These are phyloP conservation scores for Euzophera pinguis DNA, from an alignment of 2,888 invertebrate genomes.

Conservation along the genomic window DNA sequence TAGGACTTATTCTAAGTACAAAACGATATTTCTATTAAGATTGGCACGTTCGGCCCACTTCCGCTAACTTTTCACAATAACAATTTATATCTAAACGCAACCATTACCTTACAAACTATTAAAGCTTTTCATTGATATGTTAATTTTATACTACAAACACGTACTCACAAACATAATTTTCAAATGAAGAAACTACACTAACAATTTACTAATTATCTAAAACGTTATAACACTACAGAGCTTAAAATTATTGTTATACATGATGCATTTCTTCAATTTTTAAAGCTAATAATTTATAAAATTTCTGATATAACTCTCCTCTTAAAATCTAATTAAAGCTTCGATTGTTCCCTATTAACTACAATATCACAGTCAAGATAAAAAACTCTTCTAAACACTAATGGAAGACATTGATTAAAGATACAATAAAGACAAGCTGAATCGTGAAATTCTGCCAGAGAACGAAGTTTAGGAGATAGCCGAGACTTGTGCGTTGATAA, in stretches of 20 bases:
- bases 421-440: conserved; percentile 24
- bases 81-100: conserved; percentile 26
- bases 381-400: conserved; percentile 48
- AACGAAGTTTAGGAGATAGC: conserved; percentile 49
- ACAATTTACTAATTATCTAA: too few relatives aligned
- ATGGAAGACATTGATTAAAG: conserved; percentile 66
- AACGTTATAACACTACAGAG: too few relatives aligned
- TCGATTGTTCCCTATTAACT: conserved; percentile 41
- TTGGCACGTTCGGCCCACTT: conserved; percentile 75
- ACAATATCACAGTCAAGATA: conserved; percentile 64
- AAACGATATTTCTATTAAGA: conserved; percentile 24
- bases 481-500: conserved; percentile 61
- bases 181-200: background rate
- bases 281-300: background rate
- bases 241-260: background rate
- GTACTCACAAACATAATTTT: background rate
- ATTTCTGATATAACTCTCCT: conserved; percentile 17
- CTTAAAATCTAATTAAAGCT: conserved; percentile 64
- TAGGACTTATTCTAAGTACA: background rate
- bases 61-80: conserved; percentile 27
- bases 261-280: background rate
- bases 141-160: conserved; percentile 19
- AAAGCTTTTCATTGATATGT: conserved; percentile 52
- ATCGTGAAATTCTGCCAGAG: conserved; percentile 25
- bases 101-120: conserved; percentile 38